Conservation (phyloP, 2,113 vertebrate species). For the Erinaceus europaeus region DNA sequence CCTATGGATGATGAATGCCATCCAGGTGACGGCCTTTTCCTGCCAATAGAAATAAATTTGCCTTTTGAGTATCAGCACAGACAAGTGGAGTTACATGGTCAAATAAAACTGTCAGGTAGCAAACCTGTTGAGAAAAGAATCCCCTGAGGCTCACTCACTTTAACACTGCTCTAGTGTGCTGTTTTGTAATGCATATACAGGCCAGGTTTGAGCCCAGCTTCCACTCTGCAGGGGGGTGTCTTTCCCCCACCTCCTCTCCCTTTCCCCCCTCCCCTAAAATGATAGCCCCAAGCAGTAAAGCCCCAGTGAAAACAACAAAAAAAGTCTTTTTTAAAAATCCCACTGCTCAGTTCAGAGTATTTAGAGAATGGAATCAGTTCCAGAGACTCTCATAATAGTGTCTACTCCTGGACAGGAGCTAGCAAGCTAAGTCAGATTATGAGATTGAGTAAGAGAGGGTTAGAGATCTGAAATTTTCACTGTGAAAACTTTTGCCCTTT, state of each 20-base stretch:
- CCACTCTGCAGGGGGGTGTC: too few relatives aligned
- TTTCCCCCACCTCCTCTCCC: too few relatives aligned
- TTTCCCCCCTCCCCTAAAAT: too few relatives aligned
- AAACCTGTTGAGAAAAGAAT: background rate
- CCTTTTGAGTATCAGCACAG: background rate
- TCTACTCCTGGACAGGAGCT: background rate
- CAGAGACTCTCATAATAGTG: background rate
- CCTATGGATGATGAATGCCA: background rate
- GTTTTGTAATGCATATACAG: too few relatives aligned
- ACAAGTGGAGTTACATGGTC: background rate
- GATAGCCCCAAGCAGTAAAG: too few relatives aligned
- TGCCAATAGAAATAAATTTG: slow-evolving; percentile 5
- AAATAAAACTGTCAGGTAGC: slow-evolving; percentile 9
- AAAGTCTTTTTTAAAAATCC: too few relatives aligned
- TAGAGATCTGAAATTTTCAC: background rate
- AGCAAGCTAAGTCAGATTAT: background rate
- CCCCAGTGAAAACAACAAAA: too few relatives aligned
- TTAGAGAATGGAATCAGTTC: background rate
- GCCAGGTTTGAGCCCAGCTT: too few relatives aligned
- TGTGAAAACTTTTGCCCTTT: background rate
- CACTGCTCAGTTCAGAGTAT: too few relatives aligned
- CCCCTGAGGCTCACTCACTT: background rate
- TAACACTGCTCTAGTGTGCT: too few relatives aligned
- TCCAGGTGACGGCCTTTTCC: background rate
- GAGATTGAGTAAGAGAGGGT: background rate